Conservation (phyloP, 1,140 invertebrate species). For the Teleopsis dalmanni region DNA sequence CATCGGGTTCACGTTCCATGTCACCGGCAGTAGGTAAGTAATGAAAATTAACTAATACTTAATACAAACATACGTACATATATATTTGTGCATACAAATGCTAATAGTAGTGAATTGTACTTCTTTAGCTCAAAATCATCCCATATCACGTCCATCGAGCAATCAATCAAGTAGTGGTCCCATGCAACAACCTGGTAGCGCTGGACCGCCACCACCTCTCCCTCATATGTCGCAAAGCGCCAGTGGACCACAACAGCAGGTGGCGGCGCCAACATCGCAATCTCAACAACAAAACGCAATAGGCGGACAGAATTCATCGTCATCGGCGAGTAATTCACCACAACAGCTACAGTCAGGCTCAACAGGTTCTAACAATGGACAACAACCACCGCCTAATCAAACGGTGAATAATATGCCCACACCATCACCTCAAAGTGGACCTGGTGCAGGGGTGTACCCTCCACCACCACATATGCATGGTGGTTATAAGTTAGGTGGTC, state of each 20-base stretch:
- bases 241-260: conserved; percentile 28
- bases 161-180: conserved; percentile 63
- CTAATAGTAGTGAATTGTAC: not conserved
- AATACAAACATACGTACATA: not conserved
- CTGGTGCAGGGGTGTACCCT: conserved; percentile 29
- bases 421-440: conserved; percentile 40
- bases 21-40: conserved; percentile 88
- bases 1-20: conserved; percentile 84
- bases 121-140: conserved; percentile 36
- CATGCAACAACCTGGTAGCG: conserved; percentile 51
- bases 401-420: conserved; percentile 45
- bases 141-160: conserved; percentile 66
- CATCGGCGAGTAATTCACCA: conserved; percentile 37
- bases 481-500: conserved; percentile 35
- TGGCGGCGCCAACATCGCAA: conserved; percentile 21
- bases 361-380: conserved; percentile 51
- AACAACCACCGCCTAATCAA: conserved; percentile 53
- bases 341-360: conserved; percentile 37
- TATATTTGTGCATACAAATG: not conserved
- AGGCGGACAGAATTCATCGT: conserved; percentile 27
- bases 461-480: conserved; percentile 41
- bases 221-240: conserved; percentile 39
- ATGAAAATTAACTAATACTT: not conserved
- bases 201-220: conserved; percentile 64
- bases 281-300: conserved; percentile 34